Conservation (phyloP, 2,888 invertebrate genomes). For the Drosophila neotestacea region DNA sequence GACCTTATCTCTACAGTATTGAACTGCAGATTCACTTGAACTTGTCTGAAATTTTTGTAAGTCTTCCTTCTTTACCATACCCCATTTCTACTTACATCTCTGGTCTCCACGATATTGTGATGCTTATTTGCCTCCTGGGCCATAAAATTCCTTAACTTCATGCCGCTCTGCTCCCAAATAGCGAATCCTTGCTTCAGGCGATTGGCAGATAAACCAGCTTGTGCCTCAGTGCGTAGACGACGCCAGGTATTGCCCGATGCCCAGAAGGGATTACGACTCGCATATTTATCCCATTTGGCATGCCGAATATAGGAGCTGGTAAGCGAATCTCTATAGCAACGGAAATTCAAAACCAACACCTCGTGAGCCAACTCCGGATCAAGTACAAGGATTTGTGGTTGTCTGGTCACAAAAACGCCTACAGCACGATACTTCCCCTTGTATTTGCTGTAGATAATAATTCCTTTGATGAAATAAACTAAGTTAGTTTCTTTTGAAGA, state of each 20-base stretch:
- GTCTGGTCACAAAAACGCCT: constrained; percentile 84
- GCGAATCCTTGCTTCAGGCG: constrained; percentile 66
- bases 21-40: not conserved
- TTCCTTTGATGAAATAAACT: not conserved
- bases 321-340: constrained; percentile 79
- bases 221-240: constrained; percentile 84
- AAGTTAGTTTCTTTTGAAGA: not conserved
- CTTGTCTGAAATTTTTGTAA: not conserved
- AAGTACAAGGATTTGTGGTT: constrained; percentile 83
- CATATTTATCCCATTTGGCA: constrained; percentile 85
- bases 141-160: constrained; percentile 59
- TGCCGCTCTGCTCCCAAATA: constrained; percentile 68
- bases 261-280: constrained; percentile 85
- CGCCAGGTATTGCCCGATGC: constrained; percentile 86
- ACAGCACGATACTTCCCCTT: constrained; percentile 79
- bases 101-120: constrained; percentile 61
- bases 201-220: constrained; percentile 85
- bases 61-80: not conserved
- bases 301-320: constrained; percentile 69
- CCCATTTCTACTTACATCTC: constrained; percentile 64
- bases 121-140: constrained; percentile 13
- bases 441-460: constrained; percentile 67
- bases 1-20: not conserved
- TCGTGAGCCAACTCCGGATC: constrained; percentile 84
- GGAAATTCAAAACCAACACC: constrained; percentile 84